Conservation (phyloP, 2,797 vertebrate genomes). For the Carduelis carduelis region DNA sequence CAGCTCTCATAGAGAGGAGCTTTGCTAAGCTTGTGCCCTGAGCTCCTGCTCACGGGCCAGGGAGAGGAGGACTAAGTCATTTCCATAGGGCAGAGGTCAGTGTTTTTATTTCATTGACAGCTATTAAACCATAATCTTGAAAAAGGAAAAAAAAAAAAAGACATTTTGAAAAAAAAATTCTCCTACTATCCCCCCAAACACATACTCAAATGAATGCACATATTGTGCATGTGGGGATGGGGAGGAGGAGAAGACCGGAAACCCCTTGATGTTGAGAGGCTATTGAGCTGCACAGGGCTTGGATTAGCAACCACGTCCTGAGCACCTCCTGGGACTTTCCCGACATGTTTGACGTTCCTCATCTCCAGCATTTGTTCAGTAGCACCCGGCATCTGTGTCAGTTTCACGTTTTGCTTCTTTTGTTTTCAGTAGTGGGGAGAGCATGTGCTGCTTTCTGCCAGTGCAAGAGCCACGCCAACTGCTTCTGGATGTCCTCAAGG, state of each 20-base stretch:
- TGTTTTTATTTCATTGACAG: not conserved
- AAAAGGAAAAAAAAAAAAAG: not conserved
- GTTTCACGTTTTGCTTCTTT: not conserved
- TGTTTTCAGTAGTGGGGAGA: accelerated
- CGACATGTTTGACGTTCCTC: accelerated
- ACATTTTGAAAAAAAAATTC: too few species aligned
- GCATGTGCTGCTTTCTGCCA: not conserved
- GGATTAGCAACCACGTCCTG: not conserved
- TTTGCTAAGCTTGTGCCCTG: not conserved
- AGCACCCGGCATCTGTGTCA: not conserved
- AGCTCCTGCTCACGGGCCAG: not conserved
- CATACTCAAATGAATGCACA: not conserved
- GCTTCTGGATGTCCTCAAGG: slow-evolving; percentile 2
- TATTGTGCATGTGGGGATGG: accelerated
- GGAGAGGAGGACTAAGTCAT: not conserved
- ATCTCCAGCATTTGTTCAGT: not conserved
- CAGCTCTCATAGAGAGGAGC: not conserved
- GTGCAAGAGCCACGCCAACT: not conserved
- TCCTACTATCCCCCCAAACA: not conserved
- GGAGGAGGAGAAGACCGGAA: not conserved
- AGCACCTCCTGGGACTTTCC: not conserved
- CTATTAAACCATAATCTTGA: not conserved
- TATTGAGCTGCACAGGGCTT: not conserved
- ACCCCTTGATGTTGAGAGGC: not conserved
- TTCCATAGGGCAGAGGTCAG: not conserved